Base-by-base conservation (phyloP, 1,140 invertebrate genomes). In the Monochamus saltuarius region DNA sequence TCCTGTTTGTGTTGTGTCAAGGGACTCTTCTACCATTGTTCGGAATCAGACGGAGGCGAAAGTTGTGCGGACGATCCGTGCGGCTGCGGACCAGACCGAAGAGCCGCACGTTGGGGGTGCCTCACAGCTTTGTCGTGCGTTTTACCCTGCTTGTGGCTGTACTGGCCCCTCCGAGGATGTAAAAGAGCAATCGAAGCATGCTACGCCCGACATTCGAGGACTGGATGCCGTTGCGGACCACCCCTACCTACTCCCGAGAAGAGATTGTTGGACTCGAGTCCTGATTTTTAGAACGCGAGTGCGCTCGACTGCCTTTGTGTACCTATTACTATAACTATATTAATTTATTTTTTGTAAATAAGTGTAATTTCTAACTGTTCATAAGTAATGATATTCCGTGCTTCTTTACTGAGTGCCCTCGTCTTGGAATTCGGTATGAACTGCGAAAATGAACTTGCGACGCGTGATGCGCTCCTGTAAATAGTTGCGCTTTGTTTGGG, bases 1-100 rank as follows among this genome's bases (percentile, higher is more conserved):
- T 91, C 91, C 58, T 97, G 94, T 75, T 84, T 97, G 78, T 97
- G 94, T 80, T 95, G 92, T 77, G 92, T 94, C 65, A 94, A 95
- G 75, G 92, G 88, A 40, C 75, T 94, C 34, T 94, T 95, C 77
- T 97, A 97, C 78, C 94, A 97, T 75, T 95, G 92, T 78, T 86
- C 87, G 60, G 88, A 90, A 68, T 84, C 84, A 59, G 87, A 88
- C 59, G 82, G 82, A 43, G 84, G 79, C 22, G 83, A 82, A 50
- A 79, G 82, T 57, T 91, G 88, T 73, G 89, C 89, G 63, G 90
- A 93, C 77, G 87, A 94, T 78, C 92, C 92, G 2, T 94, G 92
- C 77, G 90, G 90, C 49, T 94, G 91, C 78, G 84, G 84, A 34
- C 87, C 89, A 0, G 83, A 86, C 57, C 78, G 85, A 17, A 82